A percentile compares a stretch with the other conserved stretches of the same genome.
Conservation (phyloP, 2,888 invertebrate species). For the Malthinus seriepunctatus region DNA sequence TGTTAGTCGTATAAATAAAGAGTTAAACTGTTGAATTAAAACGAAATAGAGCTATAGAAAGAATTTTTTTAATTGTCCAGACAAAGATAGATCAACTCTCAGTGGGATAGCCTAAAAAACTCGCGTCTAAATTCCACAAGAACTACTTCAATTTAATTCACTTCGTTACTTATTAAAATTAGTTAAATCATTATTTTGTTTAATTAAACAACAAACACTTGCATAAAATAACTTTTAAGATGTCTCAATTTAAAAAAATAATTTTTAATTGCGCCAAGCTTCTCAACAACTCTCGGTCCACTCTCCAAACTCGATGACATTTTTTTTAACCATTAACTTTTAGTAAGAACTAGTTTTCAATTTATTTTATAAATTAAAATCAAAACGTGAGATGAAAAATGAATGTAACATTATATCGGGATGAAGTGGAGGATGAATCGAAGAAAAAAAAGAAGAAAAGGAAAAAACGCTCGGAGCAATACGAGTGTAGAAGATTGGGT, state of each 20-base stretch:
- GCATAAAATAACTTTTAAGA: no score
- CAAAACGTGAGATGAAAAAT: background rate
- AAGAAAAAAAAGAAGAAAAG: slow-evolving; percentile 37
- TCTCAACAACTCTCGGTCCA: no score
- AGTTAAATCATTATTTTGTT: background rate
- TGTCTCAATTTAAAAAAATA: no score
- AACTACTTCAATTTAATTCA: slow-evolving; percentile 42
- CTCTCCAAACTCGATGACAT: no score
- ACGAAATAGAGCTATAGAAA: slow-evolving; percentile 28
- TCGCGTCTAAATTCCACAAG: slow-evolving; percentile 50
- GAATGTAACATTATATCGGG: slow-evolving; percentile 16
- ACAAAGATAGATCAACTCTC: slow-evolving; percentile 35
- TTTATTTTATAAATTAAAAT: no score
- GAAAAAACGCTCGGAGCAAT: slow-evolving; percentile 33
- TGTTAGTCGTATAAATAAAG: slow-evolving; percentile 24
- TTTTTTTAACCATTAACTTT: no score
- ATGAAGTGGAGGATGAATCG: slow-evolving; percentile 27
- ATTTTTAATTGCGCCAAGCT: no score
- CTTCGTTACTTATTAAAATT: slow-evolving; percentile 17
- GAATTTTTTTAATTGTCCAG: slow-evolving; percentile 30
- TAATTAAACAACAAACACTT: no score
- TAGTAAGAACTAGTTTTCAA: no score
- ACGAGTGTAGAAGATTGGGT: slow-evolving; percentile 38
- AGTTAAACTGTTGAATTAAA: slow-evolving; percentile 28
- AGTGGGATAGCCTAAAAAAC: slow-evolving; percentile 43